A percentile compares a stretch with the other conserved stretches of the same genome.
These are phyloP conservation scores for Gila robusta DNA, from an alignment of 2,797 vertebrate genomes.

Conservation along the genomic window DNA sequence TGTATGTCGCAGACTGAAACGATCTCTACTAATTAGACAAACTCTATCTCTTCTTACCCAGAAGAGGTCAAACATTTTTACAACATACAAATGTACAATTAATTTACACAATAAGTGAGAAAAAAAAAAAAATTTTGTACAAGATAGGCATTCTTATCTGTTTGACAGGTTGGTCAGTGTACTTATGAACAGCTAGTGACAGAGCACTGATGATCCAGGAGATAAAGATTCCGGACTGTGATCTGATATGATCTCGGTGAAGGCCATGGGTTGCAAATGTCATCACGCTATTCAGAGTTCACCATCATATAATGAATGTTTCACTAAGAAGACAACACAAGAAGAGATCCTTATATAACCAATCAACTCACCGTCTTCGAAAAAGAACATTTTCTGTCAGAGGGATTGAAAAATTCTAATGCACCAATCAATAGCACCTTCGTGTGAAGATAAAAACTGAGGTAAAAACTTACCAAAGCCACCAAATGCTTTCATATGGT, in stretches of 20 bases:
- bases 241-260: slow-evolving; percentile 17
- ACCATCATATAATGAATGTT: slow-evolving; percentile 18
- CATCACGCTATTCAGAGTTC: background rate
- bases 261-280: slow-evolving; percentile 5
- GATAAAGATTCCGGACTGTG: slow-evolving; percentile 19
- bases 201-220: slow-evolving; percentile 9
- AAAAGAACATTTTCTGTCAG: background rate
- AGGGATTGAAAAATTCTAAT: background rate
- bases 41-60: slow-evolving; percentile 21
- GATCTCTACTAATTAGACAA: slow-evolving; percentile 47
- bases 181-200: slow-evolving; percentile 33
- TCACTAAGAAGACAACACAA: background rate
- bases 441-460: background rate
- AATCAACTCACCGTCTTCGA: background rate
- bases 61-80: background rate
- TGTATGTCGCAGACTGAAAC: slow-evolving; percentile 37
- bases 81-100: background rate
- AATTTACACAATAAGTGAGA: background rate
- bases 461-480: background rate
- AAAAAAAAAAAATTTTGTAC: background rate
- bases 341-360: slow-evolving; percentile 23
- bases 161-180: background rate
- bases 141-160: background rate
- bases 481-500: background rate
- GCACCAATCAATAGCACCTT: background rate